A percentile compares a stretch with the other conserved stretches of the same genome.
These are phyloP conservation scores for Lymantria dispar DNA, from an alignment of 2,888 invertebrate species.

Conservation along the genomic window DNA sequence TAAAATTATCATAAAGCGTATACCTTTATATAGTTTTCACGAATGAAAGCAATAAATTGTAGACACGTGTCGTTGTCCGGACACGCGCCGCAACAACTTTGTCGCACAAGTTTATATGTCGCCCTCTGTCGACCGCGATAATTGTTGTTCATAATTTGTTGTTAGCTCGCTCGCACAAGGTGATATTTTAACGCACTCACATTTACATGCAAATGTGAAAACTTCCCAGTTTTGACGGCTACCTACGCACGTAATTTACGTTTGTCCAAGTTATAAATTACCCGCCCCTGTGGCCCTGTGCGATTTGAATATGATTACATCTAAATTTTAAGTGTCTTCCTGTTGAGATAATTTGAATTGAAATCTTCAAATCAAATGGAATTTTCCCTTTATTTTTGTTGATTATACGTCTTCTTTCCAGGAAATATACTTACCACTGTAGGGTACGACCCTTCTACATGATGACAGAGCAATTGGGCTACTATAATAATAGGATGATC, in stretches of 20 bases:
- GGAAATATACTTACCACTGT: no score
- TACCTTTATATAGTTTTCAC: no score
- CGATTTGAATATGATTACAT: conserved; percentile 61
- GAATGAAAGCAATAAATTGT: conserved; percentile 33
- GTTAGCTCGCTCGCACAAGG: conserved; percentile 50
- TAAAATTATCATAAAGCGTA: no score
- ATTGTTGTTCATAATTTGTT: conserved; percentile 75
- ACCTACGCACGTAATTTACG: conserved; percentile 68
- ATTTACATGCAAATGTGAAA: conserved; percentile 75
- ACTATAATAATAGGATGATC: no score
- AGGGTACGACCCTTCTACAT: no score
- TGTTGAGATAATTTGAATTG: conserved; percentile 32
- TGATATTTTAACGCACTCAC: conserved; percentile 68
- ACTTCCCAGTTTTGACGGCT: conserved; percentile 61
- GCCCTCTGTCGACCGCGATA: conserved; percentile 39
- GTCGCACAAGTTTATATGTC: conserved; percentile 25
- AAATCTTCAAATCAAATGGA: conserved; percentile 6
- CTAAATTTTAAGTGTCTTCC: conserved; percentile 54
- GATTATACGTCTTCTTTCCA: not conserved
- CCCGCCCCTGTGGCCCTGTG: conserved; percentile 44
- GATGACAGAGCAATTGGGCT: no score
- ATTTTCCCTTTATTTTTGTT: not conserved
- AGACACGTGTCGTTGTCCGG: conserved; percentile 33
- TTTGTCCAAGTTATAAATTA: conserved; percentile 68
- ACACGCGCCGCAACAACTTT: conserved; percentile 39